These are phyloP conservation scores for Micropoecilia bifurca DNA, from an alignment of 2,797 vertebrate species.

Conservation along the genomic window DNA sequence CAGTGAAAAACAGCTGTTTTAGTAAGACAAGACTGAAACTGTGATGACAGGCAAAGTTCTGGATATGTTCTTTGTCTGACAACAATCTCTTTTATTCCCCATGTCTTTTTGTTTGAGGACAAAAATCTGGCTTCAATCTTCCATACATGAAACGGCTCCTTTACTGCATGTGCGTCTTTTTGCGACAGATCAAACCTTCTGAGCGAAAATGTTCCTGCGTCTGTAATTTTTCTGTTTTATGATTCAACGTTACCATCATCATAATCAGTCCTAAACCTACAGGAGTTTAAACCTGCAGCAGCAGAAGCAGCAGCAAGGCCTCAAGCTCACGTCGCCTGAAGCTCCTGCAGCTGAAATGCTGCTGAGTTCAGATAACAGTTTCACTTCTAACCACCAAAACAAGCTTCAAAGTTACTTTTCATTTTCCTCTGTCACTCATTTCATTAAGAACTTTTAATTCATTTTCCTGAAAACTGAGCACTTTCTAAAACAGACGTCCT, in stretches of 20 bases:
- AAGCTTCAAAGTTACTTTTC: conserved; percentile 18
- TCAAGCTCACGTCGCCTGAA: conserved; percentile 30
- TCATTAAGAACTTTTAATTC: background rate
- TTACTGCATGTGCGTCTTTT: background rate
- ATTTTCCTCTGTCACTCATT: conserved; percentile 31
- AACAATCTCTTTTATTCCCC: background rate
- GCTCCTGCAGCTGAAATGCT: conserved; percentile 28
- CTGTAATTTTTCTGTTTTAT: conserved; percentile 9
- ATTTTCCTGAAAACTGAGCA: background rate
- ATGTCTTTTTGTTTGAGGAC: too few species aligned
- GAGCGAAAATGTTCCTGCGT: background rate
- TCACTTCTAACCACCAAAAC: conserved; percentile 14
- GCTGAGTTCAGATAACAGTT: background rate
- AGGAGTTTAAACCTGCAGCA: conserved; percentile 51
- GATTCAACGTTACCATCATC: conserved; percentile 22
- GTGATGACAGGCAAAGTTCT: background rate
- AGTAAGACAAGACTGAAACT: background rate
- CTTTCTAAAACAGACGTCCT: conserved; percentile 29
- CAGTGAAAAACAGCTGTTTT: background rate
- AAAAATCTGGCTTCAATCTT: background rate
- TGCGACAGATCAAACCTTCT: background rate
- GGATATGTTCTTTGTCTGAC: background rate
- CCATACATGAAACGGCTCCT: background rate
- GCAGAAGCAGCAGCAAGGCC: background rate
- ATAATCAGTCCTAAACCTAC: conserved; percentile 13